Conservation (phyloP, 2,113 vertebrate genomes). For the Spea bombifrons region DNA sequence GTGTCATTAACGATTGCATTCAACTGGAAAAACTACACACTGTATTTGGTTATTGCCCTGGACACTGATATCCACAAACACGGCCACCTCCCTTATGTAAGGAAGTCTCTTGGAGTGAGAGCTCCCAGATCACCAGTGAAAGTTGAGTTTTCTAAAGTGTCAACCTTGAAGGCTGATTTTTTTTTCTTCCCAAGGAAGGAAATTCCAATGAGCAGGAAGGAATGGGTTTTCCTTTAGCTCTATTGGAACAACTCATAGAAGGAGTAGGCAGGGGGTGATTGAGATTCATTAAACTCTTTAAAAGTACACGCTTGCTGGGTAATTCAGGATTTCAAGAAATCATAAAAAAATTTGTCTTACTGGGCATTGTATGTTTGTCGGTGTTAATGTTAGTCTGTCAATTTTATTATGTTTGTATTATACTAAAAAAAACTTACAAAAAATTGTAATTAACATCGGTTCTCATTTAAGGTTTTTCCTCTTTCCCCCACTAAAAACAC, state of each 20-base stretch:
- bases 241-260: not conserved
- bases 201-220: slow-evolving; percentile 37
- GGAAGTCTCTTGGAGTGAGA: slow-evolving; percentile 13
- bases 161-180: slow-evolving; percentile 33
- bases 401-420: no score
- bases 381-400: no score
- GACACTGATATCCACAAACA: not conserved
- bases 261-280: not conserved
- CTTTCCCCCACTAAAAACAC: not conserved
- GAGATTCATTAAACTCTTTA: not conserved
- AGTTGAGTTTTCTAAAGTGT: slow-evolving; percentile 5
- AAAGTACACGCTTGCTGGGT: not conserved
- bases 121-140: slow-evolving; percentile 17
- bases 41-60: not conserved
- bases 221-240: slow-evolving; percentile 1
- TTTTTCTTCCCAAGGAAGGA: slow-evolving; percentile 27
- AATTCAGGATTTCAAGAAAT: not conserved
- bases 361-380: no score
- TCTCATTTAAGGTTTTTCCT: no score
- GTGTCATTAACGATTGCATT: not conserved
- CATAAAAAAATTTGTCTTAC: no score
- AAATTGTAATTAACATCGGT: not conserved
- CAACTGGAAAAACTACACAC: not conserved
- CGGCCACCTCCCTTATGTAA: slow-evolving; percentile 15
- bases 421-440: no score